These are phyloP conservation scores for Agonum fuliginosum DNA, from an alignment of 2,888 invertebrate species.

Conservation along the genomic window DNA sequence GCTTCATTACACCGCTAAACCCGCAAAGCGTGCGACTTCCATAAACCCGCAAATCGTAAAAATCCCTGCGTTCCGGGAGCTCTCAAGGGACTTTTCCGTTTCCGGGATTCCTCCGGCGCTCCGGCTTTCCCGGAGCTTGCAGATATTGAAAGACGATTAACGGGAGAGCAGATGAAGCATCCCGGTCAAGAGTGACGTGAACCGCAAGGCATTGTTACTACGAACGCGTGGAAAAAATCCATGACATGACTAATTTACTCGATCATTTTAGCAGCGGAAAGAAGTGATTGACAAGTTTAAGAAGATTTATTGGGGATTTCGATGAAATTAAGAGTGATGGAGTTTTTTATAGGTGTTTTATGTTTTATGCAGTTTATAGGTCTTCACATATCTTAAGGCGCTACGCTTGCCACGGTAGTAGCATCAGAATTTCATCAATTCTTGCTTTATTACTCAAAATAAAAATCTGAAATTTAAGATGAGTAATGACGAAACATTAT, in stretches of 20 bases:
- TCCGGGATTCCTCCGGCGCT: background rate
- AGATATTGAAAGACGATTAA: slow-evolving; percentile 29
- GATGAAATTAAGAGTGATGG: background rate
- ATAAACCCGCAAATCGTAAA: slow-evolving; percentile 9
- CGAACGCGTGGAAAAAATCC: background rate
- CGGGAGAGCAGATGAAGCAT: slow-evolving; percentile 27
- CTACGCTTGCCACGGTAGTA: too few relatives aligned
- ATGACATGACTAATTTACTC: too few relatives aligned
- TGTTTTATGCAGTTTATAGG: background rate
- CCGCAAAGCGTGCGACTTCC: background rate
- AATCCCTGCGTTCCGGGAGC: background rate
- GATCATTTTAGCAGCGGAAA: background rate
- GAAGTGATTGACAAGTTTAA: background rate
- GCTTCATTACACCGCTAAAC: too few relatives aligned
- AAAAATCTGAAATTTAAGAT: too few relatives aligned
- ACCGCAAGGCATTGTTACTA: slow-evolving; percentile 18
- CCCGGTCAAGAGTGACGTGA: background rate
- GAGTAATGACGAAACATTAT: too few relatives aligned
- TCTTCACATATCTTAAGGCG: background rate
- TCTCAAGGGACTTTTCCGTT: background rate
- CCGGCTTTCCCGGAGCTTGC: background rate
- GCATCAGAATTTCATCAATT: too few relatives aligned
- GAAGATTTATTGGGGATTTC: background rate
- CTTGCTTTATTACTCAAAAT: too few relatives aligned
- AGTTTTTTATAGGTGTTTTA: background rate